These are phyloP conservation scores for Caligus rogercresseyi DNA, from an alignment of 1,140 invertebrate genomes.

Conservation along the genomic window DNA sequence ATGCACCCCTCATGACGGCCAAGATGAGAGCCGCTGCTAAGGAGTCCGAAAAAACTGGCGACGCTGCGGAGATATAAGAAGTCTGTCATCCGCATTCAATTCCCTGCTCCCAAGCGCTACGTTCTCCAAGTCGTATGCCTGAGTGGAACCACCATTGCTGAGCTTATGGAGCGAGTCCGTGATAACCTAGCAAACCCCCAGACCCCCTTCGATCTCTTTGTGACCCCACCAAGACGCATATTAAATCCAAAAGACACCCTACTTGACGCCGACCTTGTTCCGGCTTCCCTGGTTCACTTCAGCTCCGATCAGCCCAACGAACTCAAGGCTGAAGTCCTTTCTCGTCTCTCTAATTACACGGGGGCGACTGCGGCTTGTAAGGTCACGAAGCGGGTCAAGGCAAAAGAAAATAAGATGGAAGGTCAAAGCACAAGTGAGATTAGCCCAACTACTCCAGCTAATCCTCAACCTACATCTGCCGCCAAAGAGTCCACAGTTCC, in stretches of 20 bases:
- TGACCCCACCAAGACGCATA: background rate
- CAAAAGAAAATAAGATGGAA: background rate
- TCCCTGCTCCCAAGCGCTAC: background rate
- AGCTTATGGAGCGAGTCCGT: background rate
- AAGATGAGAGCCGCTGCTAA: background rate
- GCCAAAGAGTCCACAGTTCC: background rate
- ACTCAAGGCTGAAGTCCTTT: background rate
- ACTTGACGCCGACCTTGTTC: background rate
- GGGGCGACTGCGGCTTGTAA: background rate
- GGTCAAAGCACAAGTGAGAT: background rate
- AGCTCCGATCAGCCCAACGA: background rate
- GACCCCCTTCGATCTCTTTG: background rate
- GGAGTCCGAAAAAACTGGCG: background rate
- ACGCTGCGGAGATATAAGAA: background rate
- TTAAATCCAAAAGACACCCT: background rate
- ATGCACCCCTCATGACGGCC: background rate
- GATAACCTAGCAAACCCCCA: background rate
- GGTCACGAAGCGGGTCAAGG: background rate
- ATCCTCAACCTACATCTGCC: background rate
- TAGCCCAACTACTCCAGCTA: background rate
- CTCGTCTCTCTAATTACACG: background rate
- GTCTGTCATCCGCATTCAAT: conserved; percentile 8
- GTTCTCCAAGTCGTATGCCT: conserved; percentile 3
- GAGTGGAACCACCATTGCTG: background rate
- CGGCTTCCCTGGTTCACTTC: background rate